These are phyloP conservation scores for Heliornis fulica DNA, from an alignment of 2,113 vertebrate species.

Conservation along the genomic window DNA sequence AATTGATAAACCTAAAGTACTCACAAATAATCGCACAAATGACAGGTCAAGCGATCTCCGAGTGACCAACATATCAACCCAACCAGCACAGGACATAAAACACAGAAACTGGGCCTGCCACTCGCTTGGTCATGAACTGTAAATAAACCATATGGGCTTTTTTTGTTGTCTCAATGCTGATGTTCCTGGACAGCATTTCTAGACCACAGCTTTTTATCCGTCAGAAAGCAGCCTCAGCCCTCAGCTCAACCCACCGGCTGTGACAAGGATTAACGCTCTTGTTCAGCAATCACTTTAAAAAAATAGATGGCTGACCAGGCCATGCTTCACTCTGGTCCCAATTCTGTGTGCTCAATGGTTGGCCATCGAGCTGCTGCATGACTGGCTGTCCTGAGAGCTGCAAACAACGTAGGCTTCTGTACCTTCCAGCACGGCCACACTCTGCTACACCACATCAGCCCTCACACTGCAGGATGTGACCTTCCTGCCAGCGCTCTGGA, in stretches of 20 bases:
- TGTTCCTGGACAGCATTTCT: not conserved
- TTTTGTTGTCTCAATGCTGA: not conserved
- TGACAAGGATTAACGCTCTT: not conserved
- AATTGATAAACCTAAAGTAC: constrained; percentile 67
- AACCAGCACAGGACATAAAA: not conserved
- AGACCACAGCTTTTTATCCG: not conserved
- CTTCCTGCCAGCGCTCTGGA: not conserved
- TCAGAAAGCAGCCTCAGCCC: not conserved
- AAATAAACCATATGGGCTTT: not conserved
- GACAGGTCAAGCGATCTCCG: constrained; percentile 1
- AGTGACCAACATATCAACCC: constrained; percentile 31
- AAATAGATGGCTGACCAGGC: not conserved
- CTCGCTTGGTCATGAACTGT: not conserved
- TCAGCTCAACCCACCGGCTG: not conserved
- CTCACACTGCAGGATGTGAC: not conserved
- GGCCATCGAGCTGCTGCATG: fast-evolving
- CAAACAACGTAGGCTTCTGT: fast-evolving
- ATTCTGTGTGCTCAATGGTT: fast-evolving
- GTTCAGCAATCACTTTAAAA: not conserved
- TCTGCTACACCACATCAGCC: fast-evolving
- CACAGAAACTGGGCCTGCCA: not conserved
- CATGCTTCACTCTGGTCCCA: not conserved
- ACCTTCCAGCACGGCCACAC: fast-evolving
- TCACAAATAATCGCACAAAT: constrained; percentile 62
- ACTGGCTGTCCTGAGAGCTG: not conserved